Evolutionary conservation across 2,113 vertebrate genomes (phyloP).

Genomic region (Cathartes aura): DNA sequence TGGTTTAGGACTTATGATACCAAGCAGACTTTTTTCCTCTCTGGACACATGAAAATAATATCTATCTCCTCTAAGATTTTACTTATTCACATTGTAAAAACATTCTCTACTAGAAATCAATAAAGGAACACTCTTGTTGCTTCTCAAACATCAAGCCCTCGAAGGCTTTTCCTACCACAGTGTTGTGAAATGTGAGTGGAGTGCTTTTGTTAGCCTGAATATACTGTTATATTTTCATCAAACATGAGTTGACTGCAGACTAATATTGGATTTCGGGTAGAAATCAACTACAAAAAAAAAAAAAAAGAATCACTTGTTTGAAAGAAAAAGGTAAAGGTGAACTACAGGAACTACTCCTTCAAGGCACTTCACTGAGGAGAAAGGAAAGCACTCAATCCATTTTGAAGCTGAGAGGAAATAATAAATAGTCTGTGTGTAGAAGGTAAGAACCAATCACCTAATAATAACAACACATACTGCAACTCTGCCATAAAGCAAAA

Average conservation of each 20-base stretch:
- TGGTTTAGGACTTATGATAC: background rate
- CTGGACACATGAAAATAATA: background rate
- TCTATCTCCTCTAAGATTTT: background rate
- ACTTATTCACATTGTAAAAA: background rate
- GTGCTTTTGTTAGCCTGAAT: background rate
- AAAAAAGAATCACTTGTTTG: background rate
- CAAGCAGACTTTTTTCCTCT: background rate
- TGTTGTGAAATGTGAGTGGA: background rate
- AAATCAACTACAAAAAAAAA: background rate
- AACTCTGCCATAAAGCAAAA: background rate
- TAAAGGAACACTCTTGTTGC: background rate
- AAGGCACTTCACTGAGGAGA: background rate
- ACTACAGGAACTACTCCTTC: background rate
- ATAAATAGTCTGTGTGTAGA: background rate
- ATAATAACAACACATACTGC: background rate
- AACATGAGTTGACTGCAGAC: background rate
- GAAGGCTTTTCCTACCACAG: background rate
- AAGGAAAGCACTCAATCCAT: background rate
- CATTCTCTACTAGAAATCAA: conserved; percentile 1
- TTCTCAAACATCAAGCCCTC: background rate
- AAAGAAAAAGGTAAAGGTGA: background rate
- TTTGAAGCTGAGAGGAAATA: background rate
- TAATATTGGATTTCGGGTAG: background rate
- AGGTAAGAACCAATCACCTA: background rate
- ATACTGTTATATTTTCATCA: background rate